These are phyloP conservation scores for Hermaeophaga mercurialis DNA, from an alignment of 2,888 invertebrate genomes.

Conservation along the genomic window DNA sequence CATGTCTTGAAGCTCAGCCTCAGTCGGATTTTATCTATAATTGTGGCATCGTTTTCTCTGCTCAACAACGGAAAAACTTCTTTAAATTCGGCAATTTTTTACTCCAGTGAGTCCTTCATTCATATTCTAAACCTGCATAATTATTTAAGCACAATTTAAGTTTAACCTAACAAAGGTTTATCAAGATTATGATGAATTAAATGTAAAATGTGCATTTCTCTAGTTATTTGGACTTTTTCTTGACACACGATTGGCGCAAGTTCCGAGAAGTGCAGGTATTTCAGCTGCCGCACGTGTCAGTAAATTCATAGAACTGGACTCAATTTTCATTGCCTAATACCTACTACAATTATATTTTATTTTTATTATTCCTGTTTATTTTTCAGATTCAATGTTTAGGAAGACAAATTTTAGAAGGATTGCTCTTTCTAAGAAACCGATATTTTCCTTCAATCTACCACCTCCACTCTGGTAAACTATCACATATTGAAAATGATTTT, in stretches of 20 bases:
- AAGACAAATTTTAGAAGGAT: conserved; percentile 84
- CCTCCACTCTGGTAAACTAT: conserved; percentile 80
- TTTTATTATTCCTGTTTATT: no score
- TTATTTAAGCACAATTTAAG: no score
- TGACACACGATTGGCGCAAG: no score
- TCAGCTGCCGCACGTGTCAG: no score
- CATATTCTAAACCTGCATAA: conserved; percentile 53
- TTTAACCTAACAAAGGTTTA: no score
- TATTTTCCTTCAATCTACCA: conserved; percentile 88
- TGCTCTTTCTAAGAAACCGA: conserved; percentile 83
- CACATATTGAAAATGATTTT: not conserved
- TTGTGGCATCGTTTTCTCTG: conserved; percentile 97
- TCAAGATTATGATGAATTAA: no score
- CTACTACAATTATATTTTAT: no score
- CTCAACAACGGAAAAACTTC: conserved; percentile 87
- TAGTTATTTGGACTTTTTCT: no score
- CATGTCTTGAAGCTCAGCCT: conserved; percentile 97
- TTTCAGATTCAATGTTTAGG: conserved; percentile 86
- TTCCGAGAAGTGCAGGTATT: no score
- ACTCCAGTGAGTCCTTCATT: conserved; percentile 78
- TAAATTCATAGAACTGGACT: no score
- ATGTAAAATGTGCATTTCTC: no score
- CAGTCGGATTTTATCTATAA: conserved; percentile 97
- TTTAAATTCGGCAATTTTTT: conserved; percentile 74
- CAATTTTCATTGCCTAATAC: no score